Conservation (phyloP, 2,113 vertebrate genomes). For the Microtus ochrogaster region DNA sequence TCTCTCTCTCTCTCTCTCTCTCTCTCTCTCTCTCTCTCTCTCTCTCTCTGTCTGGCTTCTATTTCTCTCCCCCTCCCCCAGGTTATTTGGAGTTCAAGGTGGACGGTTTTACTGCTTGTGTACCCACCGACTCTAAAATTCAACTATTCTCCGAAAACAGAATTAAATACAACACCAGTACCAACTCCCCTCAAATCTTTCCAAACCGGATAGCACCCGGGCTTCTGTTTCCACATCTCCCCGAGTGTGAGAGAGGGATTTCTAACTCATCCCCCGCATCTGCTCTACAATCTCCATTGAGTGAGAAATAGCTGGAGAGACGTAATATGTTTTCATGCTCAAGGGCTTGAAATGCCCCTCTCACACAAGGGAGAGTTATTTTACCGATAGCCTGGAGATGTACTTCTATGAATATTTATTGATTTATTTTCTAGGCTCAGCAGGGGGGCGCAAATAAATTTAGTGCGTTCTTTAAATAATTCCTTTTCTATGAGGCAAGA, state of each 20-base stretch:
- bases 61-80: neutral
- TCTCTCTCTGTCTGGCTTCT: too few relatives aligned
- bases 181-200: neutral
- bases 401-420: conserved; percentile 91
- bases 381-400: conserved; percentile 76
- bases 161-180: neutral
- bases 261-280: neutral
- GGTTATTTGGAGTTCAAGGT: neutral
- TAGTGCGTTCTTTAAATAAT: conserved; percentile 90
- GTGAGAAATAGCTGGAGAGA: neutral
- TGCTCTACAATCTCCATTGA: neutral
- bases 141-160: neutral
- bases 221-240: neutral
- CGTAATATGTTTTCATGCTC: conserved; percentile 39
- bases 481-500: conserved; percentile 89
- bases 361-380: conserved; percentile 28
- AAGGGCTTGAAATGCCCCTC: conserved; percentile 60
- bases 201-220: neutral
- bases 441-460: conserved; percentile 89
- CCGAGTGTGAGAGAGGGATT: neutral
- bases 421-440: conserved; percentile 88
- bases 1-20: neutral
- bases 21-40: neutral
- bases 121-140: neutral
- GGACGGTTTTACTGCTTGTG: neutral